Base-by-base conservation (phyloP, 2,888 invertebrate genomes). In the Caenorhabditis japonica region DNA sequence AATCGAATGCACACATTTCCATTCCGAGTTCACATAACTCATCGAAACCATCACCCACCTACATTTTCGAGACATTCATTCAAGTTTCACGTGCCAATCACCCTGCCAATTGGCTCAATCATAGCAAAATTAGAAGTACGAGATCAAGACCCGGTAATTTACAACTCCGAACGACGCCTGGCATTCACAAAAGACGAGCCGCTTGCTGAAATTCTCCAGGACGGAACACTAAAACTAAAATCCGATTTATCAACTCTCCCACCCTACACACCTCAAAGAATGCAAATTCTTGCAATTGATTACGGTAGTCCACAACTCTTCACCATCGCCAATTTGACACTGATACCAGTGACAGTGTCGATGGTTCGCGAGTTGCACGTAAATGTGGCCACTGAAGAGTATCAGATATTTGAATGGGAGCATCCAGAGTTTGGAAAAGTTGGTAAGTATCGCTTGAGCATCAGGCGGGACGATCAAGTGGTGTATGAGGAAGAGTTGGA, bases 371-470 rank as follows among this genome's bases (percentile, higher is more conserved):
- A 79, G 27, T 55, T 84, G 8, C 81, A 80, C 15, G 83, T 87
- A 12, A 86, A 86, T 55, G 81, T 86, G 23, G 86, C 84, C 15
- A 85, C 83, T n/a, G 62, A 58, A n/a, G 74, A 77, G 13, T 86
- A 86, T 58, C 86, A 85, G 49, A 82, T 86, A 8, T 85, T 87
- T 44, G 85, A 87, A 52, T 86, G 86, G 86, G 86, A 87, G 53
- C 39, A 77, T 33, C 86, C 86, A 1, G 72, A 77, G 15, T 82
- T 80, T 61, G 86, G 86, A 17, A 73, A 76, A 25, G 77, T 84
- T 7, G 80, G 84, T 33, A 82, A 79, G 44, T 84, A 80, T 61
- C 62, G 80, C 23, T 34, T 80, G 43, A 62, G 73, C 12, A 56
- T 80, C 23, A 33, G 73, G 17, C 69, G 70, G 27, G 77, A 74